Base-by-base conservation (phyloP, 2,113 vertebrate species). In the Nymphicus hollandicus region DNA sequence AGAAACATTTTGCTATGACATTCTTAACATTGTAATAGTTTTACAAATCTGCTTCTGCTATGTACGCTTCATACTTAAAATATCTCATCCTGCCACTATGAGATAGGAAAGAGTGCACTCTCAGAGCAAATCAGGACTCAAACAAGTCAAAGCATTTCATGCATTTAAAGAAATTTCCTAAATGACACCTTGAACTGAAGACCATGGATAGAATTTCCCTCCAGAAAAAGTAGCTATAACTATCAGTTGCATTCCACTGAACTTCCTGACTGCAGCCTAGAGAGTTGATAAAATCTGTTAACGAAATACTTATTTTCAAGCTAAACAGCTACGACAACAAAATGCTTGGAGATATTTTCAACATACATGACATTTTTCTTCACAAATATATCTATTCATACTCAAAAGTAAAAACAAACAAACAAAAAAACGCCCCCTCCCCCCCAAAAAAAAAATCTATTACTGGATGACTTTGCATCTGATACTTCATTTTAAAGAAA, bases 191-290 rank as follows among this genome's bases (percentile, higher is more conserved):
- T 79, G 47, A 71, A 91, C 68, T 27, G 35, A 89, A 89, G 44
- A 44, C 66, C 66, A 86, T 22, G 65, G 66, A 49, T 91, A 29
- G 14, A 88, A 64, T 28, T 76, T 64, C 44, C 81, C 44, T 76
- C 53, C 58, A 77, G 60, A 43, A 88, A 90, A 80, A 58, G 23
- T 74, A 49, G 46, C 70, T 86, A 10, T 86, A 86, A 24, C 37
- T 88, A 69, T 91, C 94, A 74, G n/a, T 43, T 74, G 56, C 55
- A 93, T 93, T 91, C 76, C 77, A 47, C 60, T 95, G 72, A 92
- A 63, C 69, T 84, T 79, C 50, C 65, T 89, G 69, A 88, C 44
- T 71, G 69, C 43, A 87, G 73, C 72, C 69, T 84, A 49, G 50
- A 89, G 50, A 78, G 33, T 3, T 81, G 65, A 68, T 39, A 74